phyloP scores from a whole-genome alignment of 2,797 vertebrate genomes.

The Coluber constrictor region DNA sequence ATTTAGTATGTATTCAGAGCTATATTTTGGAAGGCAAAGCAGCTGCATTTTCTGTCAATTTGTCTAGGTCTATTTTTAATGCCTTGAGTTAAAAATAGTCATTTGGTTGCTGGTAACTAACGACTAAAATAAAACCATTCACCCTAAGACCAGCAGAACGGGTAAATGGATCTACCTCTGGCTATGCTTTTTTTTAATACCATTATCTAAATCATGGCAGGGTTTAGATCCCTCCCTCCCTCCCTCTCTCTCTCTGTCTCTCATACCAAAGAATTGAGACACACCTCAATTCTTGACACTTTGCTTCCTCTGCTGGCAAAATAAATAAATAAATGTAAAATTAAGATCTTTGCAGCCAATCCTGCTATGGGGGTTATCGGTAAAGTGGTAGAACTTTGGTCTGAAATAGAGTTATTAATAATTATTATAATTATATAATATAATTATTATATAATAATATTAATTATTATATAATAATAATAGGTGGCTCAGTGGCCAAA shows the following conservation, averaged over 20 bases:
- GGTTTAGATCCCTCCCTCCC: neutral
- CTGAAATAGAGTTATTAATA: neutral
- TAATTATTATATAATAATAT: too few relatives aligned
- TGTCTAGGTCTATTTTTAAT: slow-evolving; percentile 44
- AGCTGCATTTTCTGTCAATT: slow-evolving; percentile 9
- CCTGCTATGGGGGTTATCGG: rapidly evolving
- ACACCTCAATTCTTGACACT: neutral
- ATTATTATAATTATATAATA: too few relatives aligned
- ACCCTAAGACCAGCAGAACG: slow-evolving; percentile 56
- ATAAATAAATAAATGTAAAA: neutral
- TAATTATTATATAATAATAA: too few relatives aligned
- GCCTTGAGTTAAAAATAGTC: slow-evolving; percentile 49
- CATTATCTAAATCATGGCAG: slow-evolving; percentile 38
- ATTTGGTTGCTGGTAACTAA: slow-evolving; percentile 34
- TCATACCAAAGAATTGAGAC: slow-evolving; percentile 8
- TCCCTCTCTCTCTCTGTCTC: neutral
- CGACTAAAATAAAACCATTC: slow-evolving; percentile 43
- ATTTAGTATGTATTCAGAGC: neutral
- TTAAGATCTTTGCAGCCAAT: neutral
- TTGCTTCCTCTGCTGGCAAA: slow-evolving; percentile 4
- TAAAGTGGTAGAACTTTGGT: neutral
- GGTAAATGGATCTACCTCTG: slow-evolving; percentile 56
- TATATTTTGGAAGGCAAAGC: neutral
- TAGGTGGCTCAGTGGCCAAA: too few relatives aligned
- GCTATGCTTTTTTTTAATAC: slow-evolving; percentile 45